A percentile compares a stretch with the other conserved stretches of the same genome.
phyloP scores from a whole-genome alignment of 2,888 invertebrate species.

The Boloria selene region DNA sequence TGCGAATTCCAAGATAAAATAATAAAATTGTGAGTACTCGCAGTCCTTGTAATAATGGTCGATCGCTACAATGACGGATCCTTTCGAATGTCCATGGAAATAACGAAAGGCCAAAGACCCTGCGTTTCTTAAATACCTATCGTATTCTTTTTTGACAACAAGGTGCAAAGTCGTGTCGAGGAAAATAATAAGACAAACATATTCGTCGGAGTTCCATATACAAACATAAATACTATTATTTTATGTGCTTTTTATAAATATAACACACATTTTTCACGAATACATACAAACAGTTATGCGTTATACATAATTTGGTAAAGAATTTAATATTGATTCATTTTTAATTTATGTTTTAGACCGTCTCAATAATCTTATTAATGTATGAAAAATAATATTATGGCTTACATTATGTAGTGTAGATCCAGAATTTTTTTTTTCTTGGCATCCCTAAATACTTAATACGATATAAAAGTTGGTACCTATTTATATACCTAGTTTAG shows the following conservation, averaged over 20 bases:
- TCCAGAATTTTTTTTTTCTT: no score
- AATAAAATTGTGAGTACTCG: slow-evolving; percentile 1
- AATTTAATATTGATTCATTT: background rate
- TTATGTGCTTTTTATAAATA: slow-evolving; percentile 7
- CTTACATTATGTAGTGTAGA: no score
- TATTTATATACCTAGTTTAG: no score
- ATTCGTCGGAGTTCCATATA: slow-evolving; percentile 7
- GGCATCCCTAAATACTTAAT: no score
- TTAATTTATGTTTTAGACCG: background rate
- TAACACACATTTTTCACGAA: background rate
- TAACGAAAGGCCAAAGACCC: slow-evolving; percentile 51
- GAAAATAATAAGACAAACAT: slow-evolving; percentile 35
- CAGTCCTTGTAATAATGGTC: slow-evolving; percentile 31
- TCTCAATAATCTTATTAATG: no score
- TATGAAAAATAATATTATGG: no score
- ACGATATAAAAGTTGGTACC: no score
- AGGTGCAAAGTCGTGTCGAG: slow-evolving; percentile 47
- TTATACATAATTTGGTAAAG: no score
- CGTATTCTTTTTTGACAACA: slow-evolving; percentile 38
- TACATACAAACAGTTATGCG: no score
- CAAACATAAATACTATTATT: slow-evolving; percentile 2
- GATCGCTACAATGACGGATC: slow-evolving; percentile 26
- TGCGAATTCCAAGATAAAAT: background rate
- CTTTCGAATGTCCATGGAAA: slow-evolving; percentile 44
- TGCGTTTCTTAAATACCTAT: slow-evolving; percentile 44